Evolutionary conservation across 2,888 invertebrate species (phyloP), one percentile per base, ranked within the genome.

Genomic region (Synergus laeviventris): DNA sequence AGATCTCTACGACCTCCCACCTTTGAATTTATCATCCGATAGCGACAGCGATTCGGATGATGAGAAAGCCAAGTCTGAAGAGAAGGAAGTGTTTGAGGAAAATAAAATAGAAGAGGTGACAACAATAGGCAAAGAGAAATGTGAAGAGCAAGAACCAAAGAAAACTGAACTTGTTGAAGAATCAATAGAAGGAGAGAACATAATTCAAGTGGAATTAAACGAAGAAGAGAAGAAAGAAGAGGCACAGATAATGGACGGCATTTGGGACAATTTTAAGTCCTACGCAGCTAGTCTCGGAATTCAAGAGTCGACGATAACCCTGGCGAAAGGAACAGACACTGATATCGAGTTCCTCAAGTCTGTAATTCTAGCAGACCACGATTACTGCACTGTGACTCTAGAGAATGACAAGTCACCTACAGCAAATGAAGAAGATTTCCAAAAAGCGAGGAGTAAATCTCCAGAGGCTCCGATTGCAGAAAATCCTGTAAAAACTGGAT

Each of bases 241-340:
- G n/a, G 93, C 93, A 16, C 92, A 93, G 79, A 92, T 94, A 82
- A 93, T 95, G 86, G 93, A 95, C 84, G 94, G 94, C 73, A 95
- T 95, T 85, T 95, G 95, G 95, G 95, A 95, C 87, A 95, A 95
- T 87, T 95, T 95, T 84, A 94, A 95, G 86, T 94, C 94, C 76
- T 95, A 95, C 87, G 94, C 95, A 87, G 95, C 95, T 49, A 94
- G 93, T 86, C 93, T 94, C 78, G 94, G 94, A 83, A 94, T 81
- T 31, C 80, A 82, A 24, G 36, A 82, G 5, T 56, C 75, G 8
- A 78, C 80, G 7, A 31, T 76, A 4, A 77, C 74, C 49, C 78
- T 78, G 4, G 31, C 36, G 4, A 70, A 70, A 45, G 83, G 82
- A 14, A 76, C 80, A 0, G 81, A 86, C 39, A 78, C 79, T 2